Conservation (phyloP, 1,140 invertebrate genomes). For the Platyscapa corneri region DNA sequence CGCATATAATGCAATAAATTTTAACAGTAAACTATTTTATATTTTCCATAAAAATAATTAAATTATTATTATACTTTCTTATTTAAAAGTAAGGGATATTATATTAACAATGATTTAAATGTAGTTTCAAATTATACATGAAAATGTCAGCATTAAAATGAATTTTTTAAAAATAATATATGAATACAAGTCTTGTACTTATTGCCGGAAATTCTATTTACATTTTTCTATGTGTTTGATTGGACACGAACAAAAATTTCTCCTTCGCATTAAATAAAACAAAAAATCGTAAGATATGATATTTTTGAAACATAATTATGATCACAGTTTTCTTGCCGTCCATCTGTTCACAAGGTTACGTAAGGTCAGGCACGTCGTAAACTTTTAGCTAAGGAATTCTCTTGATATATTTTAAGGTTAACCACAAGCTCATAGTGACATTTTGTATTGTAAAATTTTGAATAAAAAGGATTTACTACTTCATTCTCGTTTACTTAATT, state of each 20-base stretch:
- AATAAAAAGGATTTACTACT: constrained; percentile 17
- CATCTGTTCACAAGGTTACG: neutral
- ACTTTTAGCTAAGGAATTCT: neutral
- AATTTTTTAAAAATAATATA: neutral
- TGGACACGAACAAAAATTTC: neutral
- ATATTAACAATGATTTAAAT: no score
- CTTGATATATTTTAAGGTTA: constrained; percentile 21
- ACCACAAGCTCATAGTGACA: constrained; percentile 5
- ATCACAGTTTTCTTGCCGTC: neutral
- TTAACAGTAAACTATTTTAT: no score
- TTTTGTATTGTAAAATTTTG: constrained; percentile 5
- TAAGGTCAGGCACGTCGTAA: neutral
- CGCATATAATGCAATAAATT: no score
- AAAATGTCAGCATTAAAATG: no score
- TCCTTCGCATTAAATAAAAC: neutral
- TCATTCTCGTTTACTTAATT: neutral
- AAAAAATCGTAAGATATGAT: neutral
- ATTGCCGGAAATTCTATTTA: neutral
- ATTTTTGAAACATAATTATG: neutral
- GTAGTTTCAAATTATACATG: no score
- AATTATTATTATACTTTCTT: no score
- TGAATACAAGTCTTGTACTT: neutral
- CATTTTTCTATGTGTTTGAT: neutral
- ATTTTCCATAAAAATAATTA: no score
- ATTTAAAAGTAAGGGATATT: no score